Base-by-base conservation (phyloP, 2,113 vertebrate species). In the Condylura cristata region DNA sequence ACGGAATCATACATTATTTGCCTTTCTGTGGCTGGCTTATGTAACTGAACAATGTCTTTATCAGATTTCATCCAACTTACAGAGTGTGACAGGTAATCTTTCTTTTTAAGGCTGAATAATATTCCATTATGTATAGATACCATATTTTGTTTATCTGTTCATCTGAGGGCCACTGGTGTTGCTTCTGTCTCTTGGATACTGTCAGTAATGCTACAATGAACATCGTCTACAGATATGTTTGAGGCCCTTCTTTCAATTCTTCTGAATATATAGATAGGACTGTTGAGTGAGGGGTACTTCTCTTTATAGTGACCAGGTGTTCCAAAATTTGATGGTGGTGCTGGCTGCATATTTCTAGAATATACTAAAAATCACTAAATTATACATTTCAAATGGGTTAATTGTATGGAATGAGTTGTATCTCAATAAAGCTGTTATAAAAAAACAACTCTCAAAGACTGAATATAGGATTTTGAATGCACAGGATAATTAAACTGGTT, bases 381-480 rank as follows among this genome's bases (percentile, higher is more conserved):
- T 61, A 6, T 56, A 71, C 1, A 86, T 6, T 90, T 94, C 48
- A 89, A 90, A 66, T 53, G 10, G 0, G 24, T 85, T 11, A 85
- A 74, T 24, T 63, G 22, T 66, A 88, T 56, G 41, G 11, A 11
- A 65, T 85, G 22, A 89, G 95, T 79, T 63, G 75, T 16, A 83
- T 41, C 51, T 90, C 82, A 86, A 68, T 8, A 81, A 79, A 81
- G 7, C n/a, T 79, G 12, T 93, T 80, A 80, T 56, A 95, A 88
- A 93, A 90, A 88, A 46, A 93, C 6, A 96, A 89, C 4, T 92
- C 20, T 74, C 70, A 86, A 83, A 84, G 63, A 51, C 18, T 89
- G 60, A 89, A 80, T 68, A 92, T n/a, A 94, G 13, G n/a, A 94
- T 90, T 92, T 34, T 82, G 80, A 93, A 32, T 60, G 2, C 90